Base-by-base conservation (phyloP, 2,113 vertebrate species). In the Heterotis niloticus region DNA sequence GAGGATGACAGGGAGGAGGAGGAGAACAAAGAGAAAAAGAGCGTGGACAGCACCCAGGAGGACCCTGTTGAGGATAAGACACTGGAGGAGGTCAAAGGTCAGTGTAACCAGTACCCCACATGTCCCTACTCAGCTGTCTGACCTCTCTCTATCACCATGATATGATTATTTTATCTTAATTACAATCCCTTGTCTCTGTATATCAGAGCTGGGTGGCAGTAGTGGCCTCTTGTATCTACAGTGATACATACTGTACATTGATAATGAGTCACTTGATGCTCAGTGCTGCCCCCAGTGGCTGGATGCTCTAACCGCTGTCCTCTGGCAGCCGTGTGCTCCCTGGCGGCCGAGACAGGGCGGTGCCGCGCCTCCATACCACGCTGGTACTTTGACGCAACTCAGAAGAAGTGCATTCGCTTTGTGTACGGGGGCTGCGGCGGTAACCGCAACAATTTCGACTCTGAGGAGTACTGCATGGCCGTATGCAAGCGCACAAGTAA, bases 361-460 rank as follows among this genome's bases (percentile, higher is more conserved):
- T 99, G 98, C 90, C 94, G 90, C 28, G 95, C 92, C 79, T 94
- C 94, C 94, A 93, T 99, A 93, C 90, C 96, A 91, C 96, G 96
- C 83, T 99, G 98, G 98, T 96, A 94, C 93, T 99, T 97, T 94
- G 88, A 95, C 79, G 89, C 93, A 81, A 86, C 93, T 52, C 94
- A 91, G 90, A 93, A 94, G 90, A 92, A 92, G 86, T 99, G 97
- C 18, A 92, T 89, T 26, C 95, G 94, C 78, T 99, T 99, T 94
- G 94, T 95, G 93, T 99, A 98, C 87, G 97, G 98, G 88, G 98
- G 98, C 92, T 99, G 98, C 78, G 97, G 95, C 23, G 98, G 98
- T 86, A 98, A 99, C 95, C 93, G 95, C 90, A 99, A 99, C 96
- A 99, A 99, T 95, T 99, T 99, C 97, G 95, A 95, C 81, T 95